Percentiles rank a stretch among this genome's conserved stretches.
phyloP scores from a whole-genome alignment of 2,113 vertebrate species.

The Brachionichthys hirsutus region DNA sequence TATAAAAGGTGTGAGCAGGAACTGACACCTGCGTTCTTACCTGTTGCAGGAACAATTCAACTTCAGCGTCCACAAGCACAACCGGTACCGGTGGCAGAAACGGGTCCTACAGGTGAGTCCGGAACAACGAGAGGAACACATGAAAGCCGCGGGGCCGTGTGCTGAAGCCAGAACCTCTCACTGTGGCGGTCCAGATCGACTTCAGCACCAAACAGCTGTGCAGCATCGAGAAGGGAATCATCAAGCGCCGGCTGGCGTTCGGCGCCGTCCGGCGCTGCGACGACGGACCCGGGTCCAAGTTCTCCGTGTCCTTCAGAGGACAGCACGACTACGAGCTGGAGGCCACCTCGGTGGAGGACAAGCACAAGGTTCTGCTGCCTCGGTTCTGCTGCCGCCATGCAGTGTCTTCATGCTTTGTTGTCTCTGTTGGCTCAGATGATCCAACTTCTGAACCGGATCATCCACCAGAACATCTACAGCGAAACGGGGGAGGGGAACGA shows the following conservation, averaged over 20 bases:
- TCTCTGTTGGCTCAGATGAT: constrained; percentile 65
- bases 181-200: constrained; percentile 72
- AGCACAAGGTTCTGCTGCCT: constrained; percentile 68
- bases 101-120: constrained; percentile 77
- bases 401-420: not conserved
- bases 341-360: constrained; percentile 75
- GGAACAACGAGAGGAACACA: not conserved
- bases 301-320: constrained; percentile 74
- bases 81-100: constrained; percentile 82
- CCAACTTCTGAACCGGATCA: constrained; percentile 78
- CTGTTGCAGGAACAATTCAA: constrained; percentile 72
- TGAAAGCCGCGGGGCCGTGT: too few relatives aligned
- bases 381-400: too few relatives aligned
- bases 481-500: constrained; percentile 12
- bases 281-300: constrained; percentile 67
- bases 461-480: constrained; percentile 75
- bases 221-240: constrained; percentile 81
- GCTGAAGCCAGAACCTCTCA: not conserved
- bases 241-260: constrained; percentile 81
- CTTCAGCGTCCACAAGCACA: constrained; percentile 80
- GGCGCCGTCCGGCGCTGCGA: constrained; percentile 75
- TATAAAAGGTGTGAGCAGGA: not conserved
- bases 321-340: constrained; percentile 79
- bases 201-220: constrained; percentile 80
- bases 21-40: not conserved